Conservation (phyloP, 2,888 invertebrate genomes). For the Hydroisotoma schaefferi region DNA sequence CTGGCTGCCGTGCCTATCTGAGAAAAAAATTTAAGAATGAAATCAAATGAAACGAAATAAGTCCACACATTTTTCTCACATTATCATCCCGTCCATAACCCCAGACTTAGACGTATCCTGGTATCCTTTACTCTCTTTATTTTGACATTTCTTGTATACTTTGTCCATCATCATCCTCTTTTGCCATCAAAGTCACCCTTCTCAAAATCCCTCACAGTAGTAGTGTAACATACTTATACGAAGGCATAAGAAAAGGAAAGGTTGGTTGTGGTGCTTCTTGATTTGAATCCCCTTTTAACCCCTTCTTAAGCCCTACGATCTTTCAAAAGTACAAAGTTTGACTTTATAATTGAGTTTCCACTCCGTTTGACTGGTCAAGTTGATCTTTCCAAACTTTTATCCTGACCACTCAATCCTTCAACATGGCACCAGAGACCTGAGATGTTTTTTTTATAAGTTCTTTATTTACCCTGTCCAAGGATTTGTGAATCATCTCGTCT, state of each 20-base stretch:
- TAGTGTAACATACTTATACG: neutral
- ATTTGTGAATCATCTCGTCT: too few species aligned
- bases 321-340: slow-evolving; percentile 10
- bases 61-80: slow-evolving; percentile 39
- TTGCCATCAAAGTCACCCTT: neutral
- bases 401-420: too few species aligned
- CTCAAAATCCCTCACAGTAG: slow-evolving; percentile 12
- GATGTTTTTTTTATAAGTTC: too few species aligned
- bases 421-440: too few species aligned
- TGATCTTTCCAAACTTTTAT: too few species aligned
- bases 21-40: slow-evolving; percentile 14
- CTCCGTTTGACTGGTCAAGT: too few species aligned
- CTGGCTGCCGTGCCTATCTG: slow-evolving; percentile 3
- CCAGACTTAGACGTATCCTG: neutral
- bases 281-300: slow-evolving; percentile 28
- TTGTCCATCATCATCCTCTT: neutral
- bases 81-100: slow-evolving; percentile 31
- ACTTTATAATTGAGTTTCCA: slow-evolving; percentile 14
- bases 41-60: slow-evolving; percentile 45
- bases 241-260: too few species aligned
- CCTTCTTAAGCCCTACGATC: slow-evolving; percentile 15
- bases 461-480: too few species aligned
- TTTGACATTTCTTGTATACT: slow-evolving; percentile 15
- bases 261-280: too few species aligned
- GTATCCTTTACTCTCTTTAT: slow-evolving; percentile 9